phyloP scores from a whole-genome alignment of 1,140 invertebrate species.

The Oscheius sp. region DNA sequence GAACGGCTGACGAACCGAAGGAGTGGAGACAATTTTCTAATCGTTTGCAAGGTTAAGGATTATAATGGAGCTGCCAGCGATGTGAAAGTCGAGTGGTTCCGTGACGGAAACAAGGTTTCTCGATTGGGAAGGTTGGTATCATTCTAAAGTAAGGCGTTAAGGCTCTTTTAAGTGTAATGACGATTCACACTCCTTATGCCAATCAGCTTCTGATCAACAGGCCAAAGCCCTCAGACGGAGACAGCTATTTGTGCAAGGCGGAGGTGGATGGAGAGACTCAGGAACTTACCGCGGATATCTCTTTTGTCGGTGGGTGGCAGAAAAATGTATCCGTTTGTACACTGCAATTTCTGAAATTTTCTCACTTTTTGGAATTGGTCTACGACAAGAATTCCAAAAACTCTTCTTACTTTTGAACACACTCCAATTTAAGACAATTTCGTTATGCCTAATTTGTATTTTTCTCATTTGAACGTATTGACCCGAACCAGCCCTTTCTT shows the following conservation, averaged over 20 bases:
- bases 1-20: slow-evolving; percentile 22
- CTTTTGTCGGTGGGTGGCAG: slow-evolving; percentile 19
- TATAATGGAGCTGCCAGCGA: slow-evolving; percentile 30
- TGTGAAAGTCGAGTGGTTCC: slow-evolving; percentile 28
- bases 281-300: slow-evolving; percentile 12
- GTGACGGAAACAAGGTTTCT: slow-evolving; percentile 18
- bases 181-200: slow-evolving; percentile 28
- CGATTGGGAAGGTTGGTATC: slow-evolving; percentile 24
- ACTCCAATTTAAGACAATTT: not conserved
- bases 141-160: not conserved
- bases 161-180: slow-evolving; percentile 31
- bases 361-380: not conserved
- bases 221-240: slow-evolving; percentile 22
- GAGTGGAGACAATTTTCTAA: slow-evolving; percentile 33
- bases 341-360: not conserved
- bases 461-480: not conserved
- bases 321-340: too few species aligned
- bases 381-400: too few species aligned
- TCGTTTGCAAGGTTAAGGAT: slow-evolving; percentile 32
- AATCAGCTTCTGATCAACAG: slow-evolving; percentile 38
- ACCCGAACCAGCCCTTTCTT: not conserved
- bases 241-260: slow-evolving; percentile 21
- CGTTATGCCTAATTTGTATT: not conserved
- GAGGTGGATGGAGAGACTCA: slow-evolving; percentile 23
- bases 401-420: too few species aligned